Conservation (phyloP, 2,888 invertebrate genomes). For the Rugalucina vietnamica region DNA sequence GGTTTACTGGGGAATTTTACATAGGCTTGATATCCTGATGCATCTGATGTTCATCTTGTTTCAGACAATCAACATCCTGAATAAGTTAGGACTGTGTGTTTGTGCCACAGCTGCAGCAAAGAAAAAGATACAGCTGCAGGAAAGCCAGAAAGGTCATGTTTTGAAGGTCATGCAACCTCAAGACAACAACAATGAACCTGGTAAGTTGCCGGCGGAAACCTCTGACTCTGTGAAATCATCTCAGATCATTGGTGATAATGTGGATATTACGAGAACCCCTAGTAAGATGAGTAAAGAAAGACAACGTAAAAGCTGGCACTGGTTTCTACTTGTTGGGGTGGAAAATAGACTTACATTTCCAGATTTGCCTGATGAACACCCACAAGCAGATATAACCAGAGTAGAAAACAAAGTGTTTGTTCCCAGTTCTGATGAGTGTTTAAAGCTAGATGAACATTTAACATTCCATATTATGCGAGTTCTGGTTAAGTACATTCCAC, state of each 20-base stretch:
- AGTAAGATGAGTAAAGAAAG: constrained; percentile 22
- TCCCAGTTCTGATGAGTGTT: constrained; percentile 10
- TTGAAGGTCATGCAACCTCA: background rate
- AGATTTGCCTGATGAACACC: constrained; percentile 14
- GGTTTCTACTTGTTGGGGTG: constrained; percentile 27
- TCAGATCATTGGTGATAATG: constrained; percentile 25
- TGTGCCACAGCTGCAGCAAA: constrained; percentile 5
- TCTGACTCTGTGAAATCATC: background rate
- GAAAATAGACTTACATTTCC: constrained; percentile 23
- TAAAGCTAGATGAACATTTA: constrained; percentile 13
- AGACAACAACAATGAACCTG: background rate
- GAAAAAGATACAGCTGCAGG: constrained; percentile 4
- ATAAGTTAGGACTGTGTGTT: background rate
- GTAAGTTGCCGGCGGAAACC: constrained; percentile 16
- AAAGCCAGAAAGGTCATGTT: constrained; percentile 10
- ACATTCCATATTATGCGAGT: constrained; percentile 23
- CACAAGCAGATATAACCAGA: constrained; percentile 22
- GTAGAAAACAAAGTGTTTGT: constrained; percentile 19
- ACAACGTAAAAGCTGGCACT: constrained; percentile 30
- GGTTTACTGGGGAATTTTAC: too few species aligned
- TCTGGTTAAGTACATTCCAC: constrained; percentile 21
- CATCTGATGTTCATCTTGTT: background rate
- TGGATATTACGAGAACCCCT: constrained; percentile 28
- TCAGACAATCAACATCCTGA: background rate
- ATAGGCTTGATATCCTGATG: background rate